A percentile compares a stretch with the other conserved stretches of the same genome.
Conservation (phyloP, 1,140 invertebrate species). For the Acromyrmex heyeri region DNA sequence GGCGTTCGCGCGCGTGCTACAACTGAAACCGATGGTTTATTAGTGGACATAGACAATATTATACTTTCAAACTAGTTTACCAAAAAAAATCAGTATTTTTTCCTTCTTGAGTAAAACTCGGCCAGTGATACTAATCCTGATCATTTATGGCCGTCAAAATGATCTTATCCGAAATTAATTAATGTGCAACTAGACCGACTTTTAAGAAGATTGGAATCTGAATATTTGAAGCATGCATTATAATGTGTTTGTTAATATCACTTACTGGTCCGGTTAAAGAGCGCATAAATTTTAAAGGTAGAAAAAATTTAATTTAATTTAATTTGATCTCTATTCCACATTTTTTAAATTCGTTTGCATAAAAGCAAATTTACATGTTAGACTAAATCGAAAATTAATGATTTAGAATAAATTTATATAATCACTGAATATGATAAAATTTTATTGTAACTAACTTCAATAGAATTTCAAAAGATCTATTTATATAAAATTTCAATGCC, state of each 20-base stretch:
- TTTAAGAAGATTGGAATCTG: conserved; percentile 40
- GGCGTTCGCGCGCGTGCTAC: conserved; percentile 70
- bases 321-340: background rate
- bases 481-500: background rate
- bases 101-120: conserved; percentile 5
- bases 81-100: conserved; percentile 18
- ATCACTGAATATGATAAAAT: background rate
- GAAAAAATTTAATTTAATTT: background rate
- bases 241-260: conserved; percentile 4
- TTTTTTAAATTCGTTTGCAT: background rate
- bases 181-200: background rate
- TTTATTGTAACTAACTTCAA: background rate
- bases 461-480: background rate
- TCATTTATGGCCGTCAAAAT: background rate
- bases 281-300: background rate
- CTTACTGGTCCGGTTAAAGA: background rate
- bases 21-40: conserved; percentile 55
- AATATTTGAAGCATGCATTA: background rate
- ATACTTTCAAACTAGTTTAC: conserved; percentile 55
- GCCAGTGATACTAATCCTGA: conserved; percentile 20
- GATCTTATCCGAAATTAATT: conserved; percentile 66
- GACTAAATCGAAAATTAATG: background rate
- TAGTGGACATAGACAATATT: conserved; percentile 28
- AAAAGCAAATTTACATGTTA: background rate
- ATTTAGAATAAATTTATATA: background rate